phyloP scores from a whole-genome alignment of 2,113 vertebrate genomes.

The Felis chaus region DNA sequence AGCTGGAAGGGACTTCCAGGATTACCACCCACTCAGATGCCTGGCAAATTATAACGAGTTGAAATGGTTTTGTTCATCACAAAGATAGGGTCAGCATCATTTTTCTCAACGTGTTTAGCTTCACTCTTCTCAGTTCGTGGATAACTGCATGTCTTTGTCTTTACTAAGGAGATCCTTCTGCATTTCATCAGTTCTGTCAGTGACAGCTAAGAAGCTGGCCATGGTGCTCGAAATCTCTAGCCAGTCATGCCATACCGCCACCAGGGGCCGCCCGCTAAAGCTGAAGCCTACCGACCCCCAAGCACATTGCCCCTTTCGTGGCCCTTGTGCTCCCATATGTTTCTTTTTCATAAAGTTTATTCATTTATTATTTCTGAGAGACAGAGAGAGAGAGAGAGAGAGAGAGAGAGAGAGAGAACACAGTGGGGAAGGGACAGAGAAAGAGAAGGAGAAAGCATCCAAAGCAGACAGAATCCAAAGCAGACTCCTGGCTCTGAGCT shows the following conservation, averaged over 20 bases:
- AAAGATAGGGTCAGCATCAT: slow-evolving; percentile 87
- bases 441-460: too few relatives aligned
- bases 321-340: background rate
- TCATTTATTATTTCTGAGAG: too few relatives aligned
- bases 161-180: slow-evolving; percentile 89
- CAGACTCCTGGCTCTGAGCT: too few relatives aligned
- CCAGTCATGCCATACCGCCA: background rate
- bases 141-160: slow-evolving; percentile 91
- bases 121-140: slow-evolving; percentile 96
- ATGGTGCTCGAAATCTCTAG: slow-evolving; percentile 79
- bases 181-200: slow-evolving; percentile 79
- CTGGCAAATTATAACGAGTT: slow-evolving; percentile 92
- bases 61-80: slow-evolving; percentile 96
- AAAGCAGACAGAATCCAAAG: too few relatives aligned
- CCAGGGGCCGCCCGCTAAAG: background rate
- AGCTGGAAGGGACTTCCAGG: slow-evolving; percentile 89
- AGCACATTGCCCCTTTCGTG: background rate
- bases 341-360: too few relatives aligned
- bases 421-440: too few relatives aligned
- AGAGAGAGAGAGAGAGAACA: too few relatives aligned
- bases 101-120: slow-evolving; percentile 89
- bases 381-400: too few relatives aligned
- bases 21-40: slow-evolving; percentile 94
- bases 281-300: background rate
- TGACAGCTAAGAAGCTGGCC: slow-evolving; percentile 69